phyloP scores from a whole-genome alignment of 2,113 vertebrate genomes.

The Burhinus bistriatus region DNA sequence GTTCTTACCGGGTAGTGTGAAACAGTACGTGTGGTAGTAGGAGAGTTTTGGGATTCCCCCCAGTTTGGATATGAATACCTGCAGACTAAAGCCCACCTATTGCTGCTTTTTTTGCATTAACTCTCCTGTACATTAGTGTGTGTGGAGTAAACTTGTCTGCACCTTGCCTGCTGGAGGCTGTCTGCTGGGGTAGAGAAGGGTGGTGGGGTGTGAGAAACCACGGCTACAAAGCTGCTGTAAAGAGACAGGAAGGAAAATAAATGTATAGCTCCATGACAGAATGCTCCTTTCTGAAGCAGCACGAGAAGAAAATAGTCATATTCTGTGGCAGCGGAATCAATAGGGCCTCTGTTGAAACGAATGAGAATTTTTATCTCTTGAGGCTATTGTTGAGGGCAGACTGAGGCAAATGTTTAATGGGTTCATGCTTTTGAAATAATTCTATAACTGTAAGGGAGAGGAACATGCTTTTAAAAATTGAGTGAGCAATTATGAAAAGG shows the following conservation, averaged over 20 bases:
- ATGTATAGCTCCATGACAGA: neutral
- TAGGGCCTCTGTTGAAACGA: conserved; percentile 32
- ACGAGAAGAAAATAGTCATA: neutral
- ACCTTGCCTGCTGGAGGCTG: neutral
- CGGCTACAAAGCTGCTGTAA: neutral
- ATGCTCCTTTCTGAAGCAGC: neutral
- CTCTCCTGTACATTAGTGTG: neutral
- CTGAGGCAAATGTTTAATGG: conserved; percentile 52
- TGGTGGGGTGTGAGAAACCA: neutral
- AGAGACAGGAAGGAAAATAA: neutral
- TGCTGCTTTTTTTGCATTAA: neutral
- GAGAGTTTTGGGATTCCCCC: neutral
- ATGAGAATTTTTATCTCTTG: conserved; percentile 45
- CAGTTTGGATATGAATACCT: neutral
- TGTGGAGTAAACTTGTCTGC: neutral
- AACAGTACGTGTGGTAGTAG: neutral
- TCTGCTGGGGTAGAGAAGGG: neutral
- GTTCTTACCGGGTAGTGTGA: neutral
- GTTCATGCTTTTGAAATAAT: conserved; percentile 56
- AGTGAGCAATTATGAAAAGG: conserved; percentile 55
- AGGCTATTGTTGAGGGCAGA: conserved; percentile 54
- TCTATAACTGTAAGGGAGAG: conserved; percentile 51
- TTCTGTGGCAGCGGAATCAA: conserved; percentile 28
- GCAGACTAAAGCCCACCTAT: neutral
- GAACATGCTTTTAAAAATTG: conserved; percentile 45